Conservation (phyloP, 2,797 vertebrate species). For the Hephaestus fuliginosus region DNA sequence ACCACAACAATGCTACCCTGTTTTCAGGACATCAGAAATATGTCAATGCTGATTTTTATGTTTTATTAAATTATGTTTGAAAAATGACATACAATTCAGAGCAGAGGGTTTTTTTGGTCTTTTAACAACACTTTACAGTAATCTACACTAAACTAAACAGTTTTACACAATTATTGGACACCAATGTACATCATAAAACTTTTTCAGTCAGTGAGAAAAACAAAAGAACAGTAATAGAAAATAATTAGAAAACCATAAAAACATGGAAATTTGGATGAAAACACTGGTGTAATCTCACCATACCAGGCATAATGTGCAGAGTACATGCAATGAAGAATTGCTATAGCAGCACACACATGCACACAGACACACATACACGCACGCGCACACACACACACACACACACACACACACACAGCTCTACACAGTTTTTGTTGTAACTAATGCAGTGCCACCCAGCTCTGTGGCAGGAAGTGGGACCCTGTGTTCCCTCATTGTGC, state of each 20-base stretch:
- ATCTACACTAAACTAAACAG: constrained; percentile 10
- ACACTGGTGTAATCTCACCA: constrained; percentile 7
- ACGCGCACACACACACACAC: neutral
- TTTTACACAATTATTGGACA: constrained; percentile 22
- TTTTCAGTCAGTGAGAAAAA: constrained; percentile 19
- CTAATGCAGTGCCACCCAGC: constrained; percentile 81
- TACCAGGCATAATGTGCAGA: constrained; percentile 7
- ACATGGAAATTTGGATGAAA: constrained; percentile 28
- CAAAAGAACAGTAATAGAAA: neutral
- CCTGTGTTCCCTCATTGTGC: constrained; percentile 64
- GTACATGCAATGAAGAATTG: neutral
- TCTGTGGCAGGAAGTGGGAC: constrained; percentile 87
- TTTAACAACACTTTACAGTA: neutral
- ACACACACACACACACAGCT: neutral
- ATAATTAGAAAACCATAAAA: constrained; percentile 42
- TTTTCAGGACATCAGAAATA: constrained; percentile 40
- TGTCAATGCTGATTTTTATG: constrained; percentile 50
- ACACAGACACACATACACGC: constrained; percentile 10
- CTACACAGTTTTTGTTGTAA: constrained; percentile 85
- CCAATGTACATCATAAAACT: constrained; percentile 10
- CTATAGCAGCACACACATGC: neutral
- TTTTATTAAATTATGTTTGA: constrained; percentile 69
- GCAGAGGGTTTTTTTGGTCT: constrained; percentile 6
- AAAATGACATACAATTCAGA: constrained; percentile 17
- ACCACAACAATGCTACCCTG: constrained; percentile 37